Percentiles rank a stretch among this genome's conserved stretches.
These are phyloP conservation scores for Diplosoma virens DNA, from an alignment of 23 tunicate genomes.

Conservation along the genomic window DNA sequence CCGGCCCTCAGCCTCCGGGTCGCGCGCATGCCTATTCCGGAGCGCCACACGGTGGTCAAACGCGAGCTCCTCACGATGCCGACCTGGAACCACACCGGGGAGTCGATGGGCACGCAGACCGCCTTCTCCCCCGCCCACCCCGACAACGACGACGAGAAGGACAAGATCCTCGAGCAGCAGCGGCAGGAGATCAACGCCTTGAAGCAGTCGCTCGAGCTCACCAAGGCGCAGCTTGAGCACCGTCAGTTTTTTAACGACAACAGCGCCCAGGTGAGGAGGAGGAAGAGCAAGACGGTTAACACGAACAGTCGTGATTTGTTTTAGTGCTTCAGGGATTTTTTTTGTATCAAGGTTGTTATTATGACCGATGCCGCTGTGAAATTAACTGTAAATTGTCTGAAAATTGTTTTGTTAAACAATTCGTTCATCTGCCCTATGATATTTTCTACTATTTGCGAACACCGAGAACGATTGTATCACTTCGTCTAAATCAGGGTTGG, in stretches of 20 bases:
- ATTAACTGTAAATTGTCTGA: too few relatives aligned
- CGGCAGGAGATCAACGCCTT: conserved; percentile 81
- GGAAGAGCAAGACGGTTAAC: too few relatives aligned
- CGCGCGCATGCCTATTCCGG: conserved; percentile 60
- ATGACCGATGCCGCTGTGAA: too few relatives aligned
- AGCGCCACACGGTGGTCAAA: conserved; percentile 45
- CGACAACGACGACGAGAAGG: conserved; percentile 15
- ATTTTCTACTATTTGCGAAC: too few relatives aligned
- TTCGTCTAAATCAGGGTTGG: too few relatives aligned
- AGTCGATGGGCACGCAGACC: conserved; percentile 20
- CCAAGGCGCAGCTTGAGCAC: conserved; percentile 47
- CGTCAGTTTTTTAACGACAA: conserved; percentile 8
- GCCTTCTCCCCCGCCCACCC: neutral
- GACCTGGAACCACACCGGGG: conserved; percentile 46
- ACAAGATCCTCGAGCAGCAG: conserved; percentile 72
- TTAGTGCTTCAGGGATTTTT: too few relatives aligned
- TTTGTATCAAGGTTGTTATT: too few relatives aligned
- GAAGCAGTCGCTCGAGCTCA: conserved; percentile 66
- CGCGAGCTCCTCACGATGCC: conserved; percentile 64
- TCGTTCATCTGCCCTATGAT: too few relatives aligned
- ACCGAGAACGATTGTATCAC: too few relatives aligned
- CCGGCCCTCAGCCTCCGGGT: conserved; percentile 43
- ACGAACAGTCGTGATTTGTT: too few relatives aligned
- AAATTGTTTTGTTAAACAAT: too few relatives aligned
- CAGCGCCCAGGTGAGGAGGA: too few relatives aligned